phyloP scores from a whole-genome alignment of 2,113 vertebrate species.

The Stercorarius parasiticus region DNA sequence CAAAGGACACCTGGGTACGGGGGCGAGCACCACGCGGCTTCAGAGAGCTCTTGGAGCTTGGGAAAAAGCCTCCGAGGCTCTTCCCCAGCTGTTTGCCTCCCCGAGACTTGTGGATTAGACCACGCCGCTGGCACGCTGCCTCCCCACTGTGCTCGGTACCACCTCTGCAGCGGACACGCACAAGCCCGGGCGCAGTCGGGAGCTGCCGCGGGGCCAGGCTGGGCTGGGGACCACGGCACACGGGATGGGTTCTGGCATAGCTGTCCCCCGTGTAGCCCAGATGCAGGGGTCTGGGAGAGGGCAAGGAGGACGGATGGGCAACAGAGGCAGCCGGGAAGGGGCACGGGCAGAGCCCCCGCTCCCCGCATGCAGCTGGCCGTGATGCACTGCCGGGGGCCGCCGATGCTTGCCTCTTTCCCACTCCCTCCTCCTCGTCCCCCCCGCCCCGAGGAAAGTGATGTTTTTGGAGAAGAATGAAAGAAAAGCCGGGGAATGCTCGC shows the following conservation, averaged over 20 bases:
- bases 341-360: neutral
- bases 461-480: conserved; percentile 68
- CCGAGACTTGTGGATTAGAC: neutral
- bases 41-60: neutral
- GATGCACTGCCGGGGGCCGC: rapidly evolving
- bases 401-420: neutral
- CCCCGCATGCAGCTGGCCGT: neutral
- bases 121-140: neutral
- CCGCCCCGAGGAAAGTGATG: neutral
- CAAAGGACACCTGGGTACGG: conserved; percentile 20
- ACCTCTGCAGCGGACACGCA: neutral
- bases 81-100: neutral
- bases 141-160: rapidly evolving
- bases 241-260: rapidly evolving
- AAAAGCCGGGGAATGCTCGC: neutral
- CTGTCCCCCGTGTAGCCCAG: neutral
- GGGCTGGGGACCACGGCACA: rapidly evolving
- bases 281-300: neutral
- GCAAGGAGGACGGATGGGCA: rapidly evolving
- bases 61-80: conserved; percentile 25
- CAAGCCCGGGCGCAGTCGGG: neutral
- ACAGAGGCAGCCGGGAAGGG: neutral
- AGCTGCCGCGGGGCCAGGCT: neutral
- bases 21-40: neutral
- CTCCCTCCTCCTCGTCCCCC: neutral